phyloP scores from a whole-genome alignment of 1,140 invertebrate genomes.

The Drosophila auraria region DNA sequence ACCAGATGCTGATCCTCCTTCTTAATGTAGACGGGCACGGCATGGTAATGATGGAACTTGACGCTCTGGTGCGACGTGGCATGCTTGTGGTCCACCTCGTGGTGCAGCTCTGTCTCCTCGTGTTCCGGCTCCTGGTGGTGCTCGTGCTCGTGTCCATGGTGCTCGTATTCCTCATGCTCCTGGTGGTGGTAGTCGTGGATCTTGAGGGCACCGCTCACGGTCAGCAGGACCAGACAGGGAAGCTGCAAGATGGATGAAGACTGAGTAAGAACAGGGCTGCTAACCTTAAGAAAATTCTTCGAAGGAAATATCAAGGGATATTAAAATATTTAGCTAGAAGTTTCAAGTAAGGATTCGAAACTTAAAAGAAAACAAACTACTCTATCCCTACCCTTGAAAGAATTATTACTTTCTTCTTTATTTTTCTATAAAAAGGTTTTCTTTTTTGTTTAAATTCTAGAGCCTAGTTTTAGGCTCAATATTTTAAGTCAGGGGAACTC shows the following conservation, averaged over 20 bases:
- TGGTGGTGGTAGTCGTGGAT: slow-evolving; percentile 71
- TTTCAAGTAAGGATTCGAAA: not conserved
- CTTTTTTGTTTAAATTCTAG: not conserved
- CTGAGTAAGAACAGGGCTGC: not conserved
- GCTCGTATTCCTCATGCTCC: slow-evolving; percentile 30
- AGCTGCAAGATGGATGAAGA: slow-evolving; percentile 44
- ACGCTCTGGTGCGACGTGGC: slow-evolving; percentile 89
- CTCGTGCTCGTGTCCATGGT: slow-evolving; percentile 48
- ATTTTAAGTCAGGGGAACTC: not conserved
- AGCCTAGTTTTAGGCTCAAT: not conserved
- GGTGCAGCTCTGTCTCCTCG: slow-evolving; percentile 87
- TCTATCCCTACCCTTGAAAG: not conserved
- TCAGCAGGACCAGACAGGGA: slow-evolving; percentile 60
- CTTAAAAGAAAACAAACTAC: not conserved
- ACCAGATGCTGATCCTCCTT: slow-evolving; percentile 88
- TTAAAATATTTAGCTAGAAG: not conserved
- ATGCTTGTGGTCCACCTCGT: slow-evolving; percentile 87
- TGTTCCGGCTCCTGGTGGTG: slow-evolving; percentile 85
- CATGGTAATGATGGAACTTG: slow-evolving; percentile 88
- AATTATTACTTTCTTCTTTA: no score
- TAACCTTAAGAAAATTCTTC: no score
- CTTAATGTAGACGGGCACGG: slow-evolving; percentile 88
- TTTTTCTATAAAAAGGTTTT: not conserved
- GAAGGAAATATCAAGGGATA: not conserved
- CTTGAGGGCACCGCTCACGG: slow-evolving; percentile 57